These are phyloP conservation scores for Struthidea cinerea DNA, from an alignment of 2,113 vertebrate genomes.

Conservation along the genomic window DNA sequence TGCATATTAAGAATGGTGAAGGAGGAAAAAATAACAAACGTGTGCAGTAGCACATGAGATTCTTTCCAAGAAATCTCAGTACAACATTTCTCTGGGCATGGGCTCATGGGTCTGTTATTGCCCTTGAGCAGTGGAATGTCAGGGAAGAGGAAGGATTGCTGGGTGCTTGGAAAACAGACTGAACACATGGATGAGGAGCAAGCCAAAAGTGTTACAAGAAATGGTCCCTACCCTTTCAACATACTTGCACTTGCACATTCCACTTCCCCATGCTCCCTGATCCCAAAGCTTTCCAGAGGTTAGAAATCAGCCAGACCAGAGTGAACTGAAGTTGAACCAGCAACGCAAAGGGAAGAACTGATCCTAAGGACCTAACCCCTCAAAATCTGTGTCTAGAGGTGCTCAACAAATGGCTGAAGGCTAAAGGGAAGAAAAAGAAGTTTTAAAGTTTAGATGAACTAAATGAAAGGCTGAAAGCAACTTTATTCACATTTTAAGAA, in stretches of 20 bases:
- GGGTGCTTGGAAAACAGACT: constrained; percentile 3
- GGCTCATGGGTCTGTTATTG: neutral
- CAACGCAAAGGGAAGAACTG: neutral
- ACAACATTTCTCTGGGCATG: neutral
- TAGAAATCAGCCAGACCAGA: neutral
- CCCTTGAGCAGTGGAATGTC: neutral
- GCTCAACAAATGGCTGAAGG: neutral
- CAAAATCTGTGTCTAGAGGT: neutral
- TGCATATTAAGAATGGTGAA: neutral
- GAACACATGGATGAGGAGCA: neutral
- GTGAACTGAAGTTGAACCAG: neutral
- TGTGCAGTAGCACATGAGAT: neutral
- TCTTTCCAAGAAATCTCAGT: constrained; percentile 16
- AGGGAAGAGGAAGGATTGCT: neutral
- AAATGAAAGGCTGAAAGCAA: neutral
- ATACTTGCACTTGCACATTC: neutral
- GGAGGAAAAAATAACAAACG: constrained; percentile 3
- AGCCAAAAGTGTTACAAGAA: neutral
- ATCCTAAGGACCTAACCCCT: neutral
- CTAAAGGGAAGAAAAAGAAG: neutral
- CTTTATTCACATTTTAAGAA: neutral
- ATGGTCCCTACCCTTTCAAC: neutral
- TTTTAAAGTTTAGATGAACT: neutral
- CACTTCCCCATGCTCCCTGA: neutral
- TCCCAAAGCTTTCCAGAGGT: neutral